phyloP scores from a whole-genome alignment of 2,113 vertebrate genomes.

The Clupea harengus region DNA sequence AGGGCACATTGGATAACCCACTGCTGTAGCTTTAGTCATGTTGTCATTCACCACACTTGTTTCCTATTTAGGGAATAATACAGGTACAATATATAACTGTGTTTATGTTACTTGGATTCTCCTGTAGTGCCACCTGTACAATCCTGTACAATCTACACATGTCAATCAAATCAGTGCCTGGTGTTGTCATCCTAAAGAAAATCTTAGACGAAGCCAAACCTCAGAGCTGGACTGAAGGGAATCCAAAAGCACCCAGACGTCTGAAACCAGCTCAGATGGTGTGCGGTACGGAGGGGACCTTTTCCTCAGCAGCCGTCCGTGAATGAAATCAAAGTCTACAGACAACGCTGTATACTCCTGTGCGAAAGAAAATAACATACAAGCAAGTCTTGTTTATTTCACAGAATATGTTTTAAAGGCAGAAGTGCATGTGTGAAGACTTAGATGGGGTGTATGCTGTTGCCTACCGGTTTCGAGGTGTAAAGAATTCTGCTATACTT shows the following conservation, averaged over 20 bases:
- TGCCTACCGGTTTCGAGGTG: slow-evolving; percentile 35
- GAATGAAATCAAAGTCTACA: slow-evolving; percentile 47
- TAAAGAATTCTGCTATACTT: slow-evolving; percentile 37
- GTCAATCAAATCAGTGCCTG: too few relatives aligned
- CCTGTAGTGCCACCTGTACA: too few relatives aligned
- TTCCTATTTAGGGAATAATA: too few relatives aligned
- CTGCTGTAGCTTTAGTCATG: too few relatives aligned
- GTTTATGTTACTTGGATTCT: too few relatives aligned
- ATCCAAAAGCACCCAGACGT: slow-evolving; percentile 53
- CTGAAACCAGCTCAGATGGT: slow-evolving; percentile 54
- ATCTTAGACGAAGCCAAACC: slow-evolving; percentile 34
- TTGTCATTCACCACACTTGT: too few relatives aligned
- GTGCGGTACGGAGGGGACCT: slow-evolving; percentile 50
- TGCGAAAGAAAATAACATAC: not conserved
- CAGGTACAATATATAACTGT: too few relatives aligned
- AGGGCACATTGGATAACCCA: too few relatives aligned
- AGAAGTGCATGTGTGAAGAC: not conserved
- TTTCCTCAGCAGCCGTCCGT: slow-evolving; percentile 44
- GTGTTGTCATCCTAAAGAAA: not conserved
- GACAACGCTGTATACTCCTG: slow-evolving; percentile 35
- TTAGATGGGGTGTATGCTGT: not conserved
- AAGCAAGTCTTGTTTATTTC: too few relatives aligned
- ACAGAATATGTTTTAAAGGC: not conserved
- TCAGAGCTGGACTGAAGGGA: slow-evolving; percentile 28
- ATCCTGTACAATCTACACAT: too few relatives aligned